Evolutionary conservation across 2,113 vertebrate genomes (phyloP).

Genomic region (Hystrix brachyura): DNA sequence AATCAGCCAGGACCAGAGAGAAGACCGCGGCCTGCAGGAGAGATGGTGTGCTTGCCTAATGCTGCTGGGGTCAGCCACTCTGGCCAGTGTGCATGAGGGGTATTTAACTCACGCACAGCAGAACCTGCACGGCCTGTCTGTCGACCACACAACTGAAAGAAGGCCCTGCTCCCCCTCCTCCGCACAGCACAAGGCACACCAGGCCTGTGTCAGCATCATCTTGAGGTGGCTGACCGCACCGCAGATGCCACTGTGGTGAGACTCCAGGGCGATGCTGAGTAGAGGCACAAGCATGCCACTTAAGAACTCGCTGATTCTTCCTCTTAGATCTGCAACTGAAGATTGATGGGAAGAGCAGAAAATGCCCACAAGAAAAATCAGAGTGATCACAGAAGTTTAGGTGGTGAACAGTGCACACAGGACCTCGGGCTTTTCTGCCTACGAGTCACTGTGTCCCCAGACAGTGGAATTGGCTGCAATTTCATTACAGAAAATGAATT

Average conservation of each 20-base stretch:
- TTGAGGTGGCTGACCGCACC: fast-evolving
- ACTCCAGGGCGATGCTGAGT: fast-evolving
- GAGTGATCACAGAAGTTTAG: fast-evolving
- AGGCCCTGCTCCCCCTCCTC: fast-evolving
- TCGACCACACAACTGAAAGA: fast-evolving
- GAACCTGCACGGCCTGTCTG: fast-evolving
- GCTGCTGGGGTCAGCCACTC: fast-evolving
- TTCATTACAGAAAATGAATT: fast-evolving
- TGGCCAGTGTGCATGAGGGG: fast-evolving
- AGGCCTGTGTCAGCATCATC: fast-evolving
- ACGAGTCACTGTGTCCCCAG: fast-evolving
- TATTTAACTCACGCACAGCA: background rate
- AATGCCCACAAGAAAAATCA: fast-evolving
- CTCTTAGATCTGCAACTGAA: background rate
- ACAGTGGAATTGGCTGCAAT: fast-evolving
- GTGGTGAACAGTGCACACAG: fast-evolving
- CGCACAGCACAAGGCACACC: fast-evolving
- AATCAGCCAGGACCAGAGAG: fast-evolving
- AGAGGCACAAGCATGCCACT: fast-evolving
- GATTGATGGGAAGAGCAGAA: background rate
- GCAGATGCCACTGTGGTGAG: fast-evolving
- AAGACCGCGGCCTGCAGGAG: fast-evolving
- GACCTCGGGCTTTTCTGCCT: no score
- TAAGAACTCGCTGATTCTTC: background rate
- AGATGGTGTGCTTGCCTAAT: fast-evolving